These are phyloP conservation scores for Polydrusus tereticollis DNA, from an alignment of 2,888 invertebrate genomes.

Conservation along the genomic window DNA sequence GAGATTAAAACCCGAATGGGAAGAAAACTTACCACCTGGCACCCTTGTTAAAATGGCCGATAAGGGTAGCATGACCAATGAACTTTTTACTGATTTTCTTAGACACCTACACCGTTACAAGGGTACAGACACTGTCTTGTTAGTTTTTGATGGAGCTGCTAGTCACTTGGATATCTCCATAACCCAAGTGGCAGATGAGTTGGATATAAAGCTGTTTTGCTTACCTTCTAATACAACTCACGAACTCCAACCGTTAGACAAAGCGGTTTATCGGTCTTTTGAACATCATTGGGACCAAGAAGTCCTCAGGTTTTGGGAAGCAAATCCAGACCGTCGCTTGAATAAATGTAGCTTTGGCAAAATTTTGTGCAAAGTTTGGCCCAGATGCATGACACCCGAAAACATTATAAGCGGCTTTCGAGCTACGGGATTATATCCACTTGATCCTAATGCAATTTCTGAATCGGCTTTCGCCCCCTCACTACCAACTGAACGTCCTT, in stretches of 20 bases:
- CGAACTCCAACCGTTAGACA: constrained; percentile 18
- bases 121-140: too few relatives aligned
- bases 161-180: too few relatives aligned
- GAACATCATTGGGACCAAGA: neutral
- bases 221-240: constrained; percentile 14
- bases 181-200: too few relatives aligned
- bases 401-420: constrained; percentile 29
- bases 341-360: constrained; percentile 33
- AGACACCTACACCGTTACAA: too few relatives aligned
- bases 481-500: constrained; percentile 9
- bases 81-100: too few relatives aligned
- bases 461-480: constrained; percentile 18
- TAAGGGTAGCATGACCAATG: too few relatives aligned
- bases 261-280: constrained; percentile 17
- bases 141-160: too few relatives aligned
- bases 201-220: too few relatives aligned
- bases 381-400: constrained; percentile 21
- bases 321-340: constrained; percentile 17
- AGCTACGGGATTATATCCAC: constrained; percentile 25
- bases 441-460: constrained; percentile 11
- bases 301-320: constrained; percentile 9
- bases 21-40: too few relatives aligned
- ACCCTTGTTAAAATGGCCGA: too few relatives aligned
- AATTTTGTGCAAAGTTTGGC: constrained; percentile 30
- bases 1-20: too few relatives aligned